phyloP scores from a whole-genome alignment of 2,888 invertebrate species.

The Oscheius sp. region DNA sequence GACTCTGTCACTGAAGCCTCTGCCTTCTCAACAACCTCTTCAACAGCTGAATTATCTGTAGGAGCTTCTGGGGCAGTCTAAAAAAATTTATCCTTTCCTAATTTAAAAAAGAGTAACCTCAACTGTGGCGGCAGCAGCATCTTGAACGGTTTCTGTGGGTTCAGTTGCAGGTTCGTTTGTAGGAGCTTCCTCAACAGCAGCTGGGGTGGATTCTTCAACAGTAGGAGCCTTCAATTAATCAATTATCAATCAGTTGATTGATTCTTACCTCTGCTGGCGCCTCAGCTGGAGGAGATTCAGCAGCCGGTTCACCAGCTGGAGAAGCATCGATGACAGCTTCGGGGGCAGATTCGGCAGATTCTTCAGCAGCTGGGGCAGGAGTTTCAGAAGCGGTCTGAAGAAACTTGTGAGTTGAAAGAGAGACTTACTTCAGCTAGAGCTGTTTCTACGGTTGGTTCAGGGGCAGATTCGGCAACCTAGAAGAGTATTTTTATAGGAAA shows the following conservation, averaged over 20 bases:
- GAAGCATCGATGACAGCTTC: neutral
- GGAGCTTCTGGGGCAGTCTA: too few relatives aligned
- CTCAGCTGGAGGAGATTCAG: too few relatives aligned
- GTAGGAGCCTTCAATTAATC: too few relatives aligned
- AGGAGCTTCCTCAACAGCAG: too few relatives aligned
- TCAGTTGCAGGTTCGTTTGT: too few relatives aligned
- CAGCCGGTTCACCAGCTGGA: neutral
- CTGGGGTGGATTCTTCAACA: too few relatives aligned
- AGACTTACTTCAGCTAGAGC: slow-evolving; percentile 9
- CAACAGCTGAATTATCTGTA: neutral
- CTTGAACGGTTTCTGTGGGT: too few relatives aligned
- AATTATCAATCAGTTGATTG: too few relatives aligned
- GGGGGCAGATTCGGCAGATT: neutral
- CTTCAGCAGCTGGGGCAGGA: neutral
- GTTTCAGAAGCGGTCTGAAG: neutral
- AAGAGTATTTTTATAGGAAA: too few relatives aligned
- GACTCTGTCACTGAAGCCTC: neutral
- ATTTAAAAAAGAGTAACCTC: too few relatives aligned
- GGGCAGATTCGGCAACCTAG: slow-evolving; percentile 2
- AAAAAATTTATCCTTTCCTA: too few relatives aligned
- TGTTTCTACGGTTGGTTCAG: neutral
- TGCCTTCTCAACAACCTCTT: neutral
- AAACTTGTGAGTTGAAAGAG: neutral
- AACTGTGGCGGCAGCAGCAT: neutral
- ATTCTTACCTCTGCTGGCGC: too few relatives aligned